Percentiles rank a stretch among this genome's conserved stretches.
Evolutionary conservation across 2,888 invertebrate genomes (phyloP).

Genomic region (Chromoteleia sp.): DNA sequence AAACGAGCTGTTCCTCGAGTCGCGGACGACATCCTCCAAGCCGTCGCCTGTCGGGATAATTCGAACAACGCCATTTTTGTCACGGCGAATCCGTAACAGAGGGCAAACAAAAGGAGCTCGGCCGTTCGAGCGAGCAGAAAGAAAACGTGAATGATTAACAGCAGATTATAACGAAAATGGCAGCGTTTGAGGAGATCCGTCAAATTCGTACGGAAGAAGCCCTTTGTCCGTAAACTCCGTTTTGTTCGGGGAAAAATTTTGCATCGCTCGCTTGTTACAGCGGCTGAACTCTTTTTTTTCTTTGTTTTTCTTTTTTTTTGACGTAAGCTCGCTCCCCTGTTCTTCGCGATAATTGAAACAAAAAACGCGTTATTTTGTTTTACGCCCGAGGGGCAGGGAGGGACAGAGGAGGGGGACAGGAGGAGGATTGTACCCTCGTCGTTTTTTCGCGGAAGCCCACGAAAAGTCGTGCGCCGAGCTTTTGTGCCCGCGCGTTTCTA

Average conservation of each 20-base stretch:
- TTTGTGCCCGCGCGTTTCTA: slow-evolving; percentile 48
- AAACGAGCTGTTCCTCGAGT: too few species aligned
- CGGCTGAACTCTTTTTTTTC: slow-evolving; percentile 33
- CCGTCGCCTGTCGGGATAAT: too few species aligned
- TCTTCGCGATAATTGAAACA: slow-evolving; percentile 55
- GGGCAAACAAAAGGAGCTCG: slow-evolving; percentile 26
- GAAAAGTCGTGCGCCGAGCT: slow-evolving; percentile 40
- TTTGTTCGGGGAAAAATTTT: slow-evolving; percentile 20
- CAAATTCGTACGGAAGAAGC: slow-evolving; percentile 36
- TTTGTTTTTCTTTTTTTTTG: too few species aligned
- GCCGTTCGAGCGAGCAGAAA: slow-evolving; percentile 12
- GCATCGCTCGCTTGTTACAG: slow-evolving; percentile 36
- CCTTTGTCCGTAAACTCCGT: slow-evolving; percentile 33
- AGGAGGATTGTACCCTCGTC: neutral
- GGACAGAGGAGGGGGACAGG: too few species aligned
- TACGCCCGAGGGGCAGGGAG: too few species aligned
- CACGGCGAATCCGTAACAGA: neutral
- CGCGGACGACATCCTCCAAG: too few species aligned
- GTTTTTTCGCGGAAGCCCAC: slow-evolving; percentile 30
- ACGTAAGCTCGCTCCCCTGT: too few species aligned
- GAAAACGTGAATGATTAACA: slow-evolving; percentile 39
- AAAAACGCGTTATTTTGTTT: slow-evolving; percentile 46
- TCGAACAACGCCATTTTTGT: neutral
- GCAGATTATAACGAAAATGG: slow-evolving; percentile 41
- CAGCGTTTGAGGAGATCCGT: slow-evolving; percentile 36